Base-by-base conservation (phyloP, 2,797 vertebrate species). In the Schizothorax lantsangensis region DNA sequence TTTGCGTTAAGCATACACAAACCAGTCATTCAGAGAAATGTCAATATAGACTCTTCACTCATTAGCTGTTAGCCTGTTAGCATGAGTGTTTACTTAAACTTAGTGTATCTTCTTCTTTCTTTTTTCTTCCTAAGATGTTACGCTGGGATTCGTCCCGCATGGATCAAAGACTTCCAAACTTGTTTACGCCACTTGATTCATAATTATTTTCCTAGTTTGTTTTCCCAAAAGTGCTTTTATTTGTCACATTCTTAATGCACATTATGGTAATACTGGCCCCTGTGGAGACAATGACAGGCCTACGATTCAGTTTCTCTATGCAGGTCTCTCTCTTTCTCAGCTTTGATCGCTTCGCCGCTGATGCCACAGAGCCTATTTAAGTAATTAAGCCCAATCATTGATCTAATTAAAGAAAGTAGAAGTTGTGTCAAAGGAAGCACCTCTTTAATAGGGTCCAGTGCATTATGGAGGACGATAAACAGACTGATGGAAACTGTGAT, bases 311-410 rank as follows among this genome's bases (percentile, higher is more conserved):
- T 84, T 62, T 86, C 85, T 64, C 85, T 6, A 33, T 26, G 38
- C 71, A 30, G 71, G 78, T 59, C 26, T 82, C 72, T 79, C 59
- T 74, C 54, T 38, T 71, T 52, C 43, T 26, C 78, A 62, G 3
- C 78, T 85, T 77, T 88, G 79, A 87, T 86, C 75, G 64, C 85
- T 86, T 74, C 75, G 12, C 30, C 11, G 14, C 78, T 10, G 36
- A 77, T 38, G 83, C 88, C 52, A 85, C 54, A 45, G 79, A 73
- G 85, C 38, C 49, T 54, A 59, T 87, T 81, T 90, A 75, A 89
- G 89, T 90, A 89, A 90, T 88, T 89, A 87, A 83, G 59, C 43
- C 54, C 68, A 87, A 87, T 89, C 88, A 91, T 88, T 88, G 90
- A 89, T 88, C 85, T 89, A 89, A 91, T 91, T 84, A 91, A 87